Evolutionary conservation across 2,113 vertebrate species (phyloP).

Genomic region (Tetrao urogallus): DNA sequence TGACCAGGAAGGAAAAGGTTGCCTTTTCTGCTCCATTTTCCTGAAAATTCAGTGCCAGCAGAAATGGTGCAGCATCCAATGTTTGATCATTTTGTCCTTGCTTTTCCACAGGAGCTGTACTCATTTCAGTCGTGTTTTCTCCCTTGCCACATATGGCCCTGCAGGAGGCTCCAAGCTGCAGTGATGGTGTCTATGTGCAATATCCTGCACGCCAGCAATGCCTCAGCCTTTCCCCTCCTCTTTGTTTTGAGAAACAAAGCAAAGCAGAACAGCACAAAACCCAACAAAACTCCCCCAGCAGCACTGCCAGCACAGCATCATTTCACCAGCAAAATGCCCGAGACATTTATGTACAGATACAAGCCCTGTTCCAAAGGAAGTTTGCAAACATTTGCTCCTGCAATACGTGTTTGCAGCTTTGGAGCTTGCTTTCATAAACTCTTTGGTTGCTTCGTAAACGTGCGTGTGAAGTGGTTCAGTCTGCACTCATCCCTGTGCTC

Average conservation of each 20-base stretch:
- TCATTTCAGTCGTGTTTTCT: not conserved
- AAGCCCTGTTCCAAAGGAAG: not conserved
- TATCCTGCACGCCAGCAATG: fast-evolving
- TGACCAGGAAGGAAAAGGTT: not conserved
- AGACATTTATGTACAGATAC: not conserved
- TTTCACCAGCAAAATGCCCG: not conserved
- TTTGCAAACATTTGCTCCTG: not conserved
- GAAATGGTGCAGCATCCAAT: not conserved
- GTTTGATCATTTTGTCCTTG: fast-evolving
- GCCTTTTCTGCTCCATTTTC: not conserved
- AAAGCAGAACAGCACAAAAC: fast-evolving
- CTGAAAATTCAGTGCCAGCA: conserved; percentile 34
- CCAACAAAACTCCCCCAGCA: not conserved
- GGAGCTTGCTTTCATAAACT: not conserved
- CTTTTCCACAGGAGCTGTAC: not conserved
- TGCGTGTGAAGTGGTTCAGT: not conserved
- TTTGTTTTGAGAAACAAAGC: not conserved
- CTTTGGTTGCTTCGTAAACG: fast-evolving
- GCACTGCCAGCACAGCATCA: not conserved
- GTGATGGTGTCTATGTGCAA: not conserved
- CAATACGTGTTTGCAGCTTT: not conserved
- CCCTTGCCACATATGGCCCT: not conserved
- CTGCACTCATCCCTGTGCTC: fast-evolving
- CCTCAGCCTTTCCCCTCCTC: not conserved
- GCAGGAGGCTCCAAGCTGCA: not conserved